A percentile compares a stretch with the other conserved stretches of the same genome.
Evolutionary conservation across 2,888 invertebrate species (phyloP).

Genomic region (Melanostoma scalare): DNA sequence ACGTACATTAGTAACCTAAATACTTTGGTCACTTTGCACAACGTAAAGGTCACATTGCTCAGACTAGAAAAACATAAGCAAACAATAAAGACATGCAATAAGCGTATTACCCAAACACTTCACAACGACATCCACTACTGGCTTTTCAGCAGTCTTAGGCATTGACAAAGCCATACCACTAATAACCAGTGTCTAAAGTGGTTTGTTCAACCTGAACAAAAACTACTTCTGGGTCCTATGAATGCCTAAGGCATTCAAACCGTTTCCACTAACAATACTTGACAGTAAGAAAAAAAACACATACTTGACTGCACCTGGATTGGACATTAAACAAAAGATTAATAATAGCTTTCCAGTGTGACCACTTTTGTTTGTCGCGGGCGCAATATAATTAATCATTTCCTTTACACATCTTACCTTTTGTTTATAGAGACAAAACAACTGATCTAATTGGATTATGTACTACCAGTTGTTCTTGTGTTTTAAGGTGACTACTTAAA

Average conservation of each 20-base stretch:
- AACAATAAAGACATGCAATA: constrained; percentile 44
- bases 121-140: constrained; percentile 9
- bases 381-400: constrained; percentile 33
- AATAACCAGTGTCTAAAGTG: constrained; percentile 39
- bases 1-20: constrained; percentile 48
- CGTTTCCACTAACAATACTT: constrained; percentile 20
- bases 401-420: constrained; percentile 8
- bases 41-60: constrained; percentile 49
- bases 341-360: constrained; percentile 30
- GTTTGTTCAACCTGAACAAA: constrained; percentile 53
- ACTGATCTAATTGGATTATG: constrained; percentile 26
- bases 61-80: constrained; percentile 2
- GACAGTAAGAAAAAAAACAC: constrained; percentile 8
- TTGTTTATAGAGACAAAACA: constrained; percentile 39
- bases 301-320: constrained; percentile 58
- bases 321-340: constrained; percentile 48
- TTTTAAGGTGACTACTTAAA: constrained; percentile 32
- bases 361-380: constrained; percentile 46
- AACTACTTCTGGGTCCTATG: constrained; percentile 45
- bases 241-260: constrained; percentile 54
- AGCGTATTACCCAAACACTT: constrained; percentile 55
- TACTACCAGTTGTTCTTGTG: constrained; percentile 16
- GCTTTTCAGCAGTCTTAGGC: neutral
- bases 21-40: constrained; percentile 38
- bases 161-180: constrained; percentile 27